Percentiles rank a stretch among this genome's conserved stretches.
phyloP scores from a whole-genome alignment of 2,797 vertebrate species.

The Myiothlypis chrysogaster region DNA sequence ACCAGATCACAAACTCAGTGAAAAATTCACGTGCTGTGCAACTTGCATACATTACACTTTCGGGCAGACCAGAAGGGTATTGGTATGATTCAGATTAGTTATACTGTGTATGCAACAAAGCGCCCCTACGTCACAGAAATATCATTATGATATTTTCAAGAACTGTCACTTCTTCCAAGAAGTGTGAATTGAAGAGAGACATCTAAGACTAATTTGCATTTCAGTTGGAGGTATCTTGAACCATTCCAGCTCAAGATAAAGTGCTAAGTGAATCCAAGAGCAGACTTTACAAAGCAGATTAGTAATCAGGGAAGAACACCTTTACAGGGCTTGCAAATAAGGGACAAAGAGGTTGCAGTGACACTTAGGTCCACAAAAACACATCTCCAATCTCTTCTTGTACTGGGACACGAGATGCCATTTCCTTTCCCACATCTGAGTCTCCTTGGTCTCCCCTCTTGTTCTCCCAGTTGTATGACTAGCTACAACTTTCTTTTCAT shows the following conservation, averaged over 20 bases:
- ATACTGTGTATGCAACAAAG: neutral
- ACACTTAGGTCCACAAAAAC: neutral
- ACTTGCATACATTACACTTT: neutral
- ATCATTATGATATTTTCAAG: constrained; percentile 18
- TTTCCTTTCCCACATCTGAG: neutral
- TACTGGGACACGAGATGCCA: neutral
- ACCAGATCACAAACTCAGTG: neutral
- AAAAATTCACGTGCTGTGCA: neutral
- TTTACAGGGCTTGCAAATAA: neutral
- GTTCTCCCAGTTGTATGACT: neutral
- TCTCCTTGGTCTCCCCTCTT: neutral
- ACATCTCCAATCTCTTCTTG: neutral
- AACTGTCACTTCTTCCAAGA: constrained; percentile 43
- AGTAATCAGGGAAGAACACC: neutral
- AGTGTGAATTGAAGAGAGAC: neutral
- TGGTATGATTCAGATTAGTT: constrained; percentile 32
- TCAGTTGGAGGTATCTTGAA: neutral
- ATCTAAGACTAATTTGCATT: constrained; percentile 33
- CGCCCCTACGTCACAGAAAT: neutral
- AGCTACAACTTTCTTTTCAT: neutral
- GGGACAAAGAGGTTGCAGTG: neutral
- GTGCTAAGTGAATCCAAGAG: neutral
- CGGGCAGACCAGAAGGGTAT: neutral
- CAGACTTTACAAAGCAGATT: neutral
- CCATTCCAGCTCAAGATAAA: neutral